Conservation (phyloP, 2,888 invertebrate species). For the Corbicula japonica region DNA sequence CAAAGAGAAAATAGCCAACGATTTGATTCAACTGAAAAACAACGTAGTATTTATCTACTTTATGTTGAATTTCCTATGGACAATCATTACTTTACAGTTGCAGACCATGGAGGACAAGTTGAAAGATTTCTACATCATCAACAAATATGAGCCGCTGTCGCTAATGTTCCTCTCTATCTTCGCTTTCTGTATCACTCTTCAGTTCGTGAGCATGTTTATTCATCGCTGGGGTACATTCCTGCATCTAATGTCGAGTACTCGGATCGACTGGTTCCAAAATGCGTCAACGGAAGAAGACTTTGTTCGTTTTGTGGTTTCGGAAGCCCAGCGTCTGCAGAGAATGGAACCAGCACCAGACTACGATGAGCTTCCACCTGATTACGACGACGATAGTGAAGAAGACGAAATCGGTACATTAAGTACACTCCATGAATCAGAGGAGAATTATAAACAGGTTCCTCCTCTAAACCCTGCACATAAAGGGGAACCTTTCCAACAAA, state of each 20-base stretch:
- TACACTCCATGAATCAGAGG: conserved; percentile 41
- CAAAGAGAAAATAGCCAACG: conserved; percentile 78
- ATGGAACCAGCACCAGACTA: conserved; percentile 81
- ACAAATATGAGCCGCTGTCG: conserved; percentile 81
- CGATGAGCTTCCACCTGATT: conserved; percentile 73
- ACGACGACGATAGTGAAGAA: conserved; percentile 68
- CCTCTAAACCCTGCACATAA: conserved; percentile 21
- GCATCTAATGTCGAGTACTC: conserved; percentile 82
- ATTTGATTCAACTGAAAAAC: conserved; percentile 77
- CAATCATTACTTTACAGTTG: conserved; percentile 98
- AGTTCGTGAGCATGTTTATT: conserved; percentile 82
- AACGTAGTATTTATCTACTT: conserved; percentile 87
- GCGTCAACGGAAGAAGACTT: conserved; percentile 81
- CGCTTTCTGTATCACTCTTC: conserved; percentile 77
- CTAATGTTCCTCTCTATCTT: conserved; percentile 80
- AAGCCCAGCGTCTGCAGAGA: conserved; percentile 78
- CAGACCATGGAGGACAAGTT: conserved; percentile 91
- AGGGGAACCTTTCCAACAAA: conserved; percentile 40
- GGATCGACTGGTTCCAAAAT: conserved; percentile 81
- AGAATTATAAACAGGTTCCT: conserved; percentile 65
- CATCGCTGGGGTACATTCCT: conserved; percentile 83
- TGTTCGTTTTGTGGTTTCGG: conserved; percentile 80
- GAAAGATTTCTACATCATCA: conserved; percentile 89
- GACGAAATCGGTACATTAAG: conserved; percentile 45
- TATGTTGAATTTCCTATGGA: conserved; percentile 99